Conservation (phyloP, 2,113 vertebrate species). For the Thomomys bottae region DNA sequence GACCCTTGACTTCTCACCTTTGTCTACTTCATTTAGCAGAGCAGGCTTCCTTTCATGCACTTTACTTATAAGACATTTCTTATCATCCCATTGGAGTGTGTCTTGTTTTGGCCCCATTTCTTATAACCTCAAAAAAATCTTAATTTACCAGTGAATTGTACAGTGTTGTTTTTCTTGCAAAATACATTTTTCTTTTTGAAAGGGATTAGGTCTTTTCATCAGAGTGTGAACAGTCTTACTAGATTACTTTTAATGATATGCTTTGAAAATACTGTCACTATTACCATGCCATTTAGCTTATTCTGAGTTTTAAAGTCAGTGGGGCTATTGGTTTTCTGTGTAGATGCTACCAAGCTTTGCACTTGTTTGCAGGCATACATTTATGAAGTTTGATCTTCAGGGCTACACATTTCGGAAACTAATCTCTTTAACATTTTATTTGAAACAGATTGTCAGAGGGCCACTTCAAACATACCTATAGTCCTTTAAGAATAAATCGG, state of each 20-base stretch:
- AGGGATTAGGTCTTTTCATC: slow-evolving; percentile 80
- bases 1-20: slow-evolving; percentile 85
- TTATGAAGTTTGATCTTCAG: slow-evolving; percentile 81
- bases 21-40: slow-evolving; percentile 87
- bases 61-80: slow-evolving; percentile 90
- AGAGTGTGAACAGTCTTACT: slow-evolving; percentile 74
- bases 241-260: slow-evolving; percentile 77
- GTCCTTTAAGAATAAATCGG: slow-evolving; percentile 62
- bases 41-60: slow-evolving; percentile 93
- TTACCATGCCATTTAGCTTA: slow-evolving; percentile 79
- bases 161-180: slow-evolving; percentile 82
- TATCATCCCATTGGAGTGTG: slow-evolving; percentile 83
- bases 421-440: slow-evolving; percentile 76
- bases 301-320: slow-evolving; percentile 80
- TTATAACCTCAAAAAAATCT: slow-evolving; percentile 75
- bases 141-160: slow-evolving; percentile 82
- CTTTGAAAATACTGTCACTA: slow-evolving; percentile 74
- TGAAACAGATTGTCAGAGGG: slow-evolving; percentile 59
- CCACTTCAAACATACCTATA: slow-evolving; percentile 66
- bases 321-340: slow-evolving; percentile 62
- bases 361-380: slow-evolving; percentile 68
- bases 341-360: slow-evolving; percentile 67
- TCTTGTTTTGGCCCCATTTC: slow-evolving; percentile 81
- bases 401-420: slow-evolving; percentile 76
- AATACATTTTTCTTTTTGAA: slow-evolving; percentile 79